Evolutionary conservation across 2,113 vertebrate genomes (phyloP).

Genomic region (Pachypanchax playfairii): DNA sequence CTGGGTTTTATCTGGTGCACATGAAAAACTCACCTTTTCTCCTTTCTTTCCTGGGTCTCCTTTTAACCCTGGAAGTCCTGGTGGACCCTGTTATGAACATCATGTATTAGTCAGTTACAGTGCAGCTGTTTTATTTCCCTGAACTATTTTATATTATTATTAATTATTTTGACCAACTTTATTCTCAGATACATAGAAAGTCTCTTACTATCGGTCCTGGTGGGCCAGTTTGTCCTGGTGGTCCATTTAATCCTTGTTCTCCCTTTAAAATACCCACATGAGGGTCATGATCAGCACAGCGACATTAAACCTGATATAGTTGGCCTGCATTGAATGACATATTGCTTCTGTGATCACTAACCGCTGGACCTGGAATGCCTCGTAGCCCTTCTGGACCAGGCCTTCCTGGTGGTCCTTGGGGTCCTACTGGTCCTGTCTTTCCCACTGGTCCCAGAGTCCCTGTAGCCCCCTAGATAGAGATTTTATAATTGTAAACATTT

Average conservation of each 20-base stretch:
- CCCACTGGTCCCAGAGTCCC: slow-evolving; percentile 83
- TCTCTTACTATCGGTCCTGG: slow-evolving; percentile 88
- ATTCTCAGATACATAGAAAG: not conserved
- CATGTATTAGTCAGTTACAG: slow-evolving; percentile 19
- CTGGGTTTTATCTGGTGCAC: not conserved
- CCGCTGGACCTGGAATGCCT: slow-evolving; percentile 89
- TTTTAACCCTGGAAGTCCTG: slow-evolving; percentile 88
- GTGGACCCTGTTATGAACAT: slow-evolving; percentile 81
- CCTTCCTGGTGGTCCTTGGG: slow-evolving; percentile 85
- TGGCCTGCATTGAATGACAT: slow-evolving; percentile 7
- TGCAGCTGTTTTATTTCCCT: not conserved
- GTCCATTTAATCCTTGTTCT: slow-evolving; percentile 88
- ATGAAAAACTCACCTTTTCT: slow-evolving; percentile 84
- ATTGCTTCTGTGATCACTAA: slow-evolving; percentile 71
- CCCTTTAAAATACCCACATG: slow-evolving; percentile 77
- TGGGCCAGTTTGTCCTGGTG: slow-evolving; percentile 87
- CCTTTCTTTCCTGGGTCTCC: slow-evolving; percentile 88
- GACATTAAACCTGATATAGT: not conserved
- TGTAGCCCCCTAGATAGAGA: slow-evolving; percentile 75
- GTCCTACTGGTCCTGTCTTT: slow-evolving; percentile 84
- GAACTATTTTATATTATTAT: not conserved
- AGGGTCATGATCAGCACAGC: not conserved
- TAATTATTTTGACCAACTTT: not conserved
- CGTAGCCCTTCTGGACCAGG: slow-evolving; percentile 85
- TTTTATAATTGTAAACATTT: not conserved